Conservation (phyloP, 1,140 invertebrate species). For the Dinothrombium tinctorium region DNA sequence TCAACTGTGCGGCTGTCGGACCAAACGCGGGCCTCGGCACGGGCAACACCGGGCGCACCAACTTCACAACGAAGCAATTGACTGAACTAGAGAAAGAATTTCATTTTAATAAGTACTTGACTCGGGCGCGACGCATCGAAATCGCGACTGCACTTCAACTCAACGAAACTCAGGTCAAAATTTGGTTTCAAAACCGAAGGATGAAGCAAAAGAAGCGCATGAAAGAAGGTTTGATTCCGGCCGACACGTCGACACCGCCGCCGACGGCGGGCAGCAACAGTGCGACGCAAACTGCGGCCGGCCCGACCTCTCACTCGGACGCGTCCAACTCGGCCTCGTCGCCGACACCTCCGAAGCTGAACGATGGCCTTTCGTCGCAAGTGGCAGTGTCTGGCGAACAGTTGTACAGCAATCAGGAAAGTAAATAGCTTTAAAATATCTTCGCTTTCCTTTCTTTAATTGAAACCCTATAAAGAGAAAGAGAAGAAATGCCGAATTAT, state of each 20-base stretch:
- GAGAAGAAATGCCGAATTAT: background rate
- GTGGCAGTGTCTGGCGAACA: too few species aligned
- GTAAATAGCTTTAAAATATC: too few species aligned
- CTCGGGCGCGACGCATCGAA: slow-evolving; percentile 79
- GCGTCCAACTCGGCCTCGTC: slow-evolving; percentile 9
- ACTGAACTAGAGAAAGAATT: slow-evolving; percentile 98
- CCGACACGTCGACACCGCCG: slow-evolving; percentile 7
- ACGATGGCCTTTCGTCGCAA: too few species aligned
- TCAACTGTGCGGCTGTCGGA: too few species aligned
- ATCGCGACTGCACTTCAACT: slow-evolving; percentile 84
- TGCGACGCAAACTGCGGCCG: background rate
- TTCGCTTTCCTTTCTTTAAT: too few species aligned
- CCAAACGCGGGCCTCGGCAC: too few species aligned
- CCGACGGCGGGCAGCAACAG: background rate
- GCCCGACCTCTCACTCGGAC: slow-evolving; percentile 7
- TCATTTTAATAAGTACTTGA: slow-evolving; percentile 97
- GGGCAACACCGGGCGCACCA: slow-evolving; percentile 51
- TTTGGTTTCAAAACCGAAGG: slow-evolving; percentile 24
- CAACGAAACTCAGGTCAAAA: slow-evolving; percentile 68
- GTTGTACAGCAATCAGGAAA: too few species aligned
- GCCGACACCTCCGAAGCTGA: slow-evolving; percentile 6
- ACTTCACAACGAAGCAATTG: slow-evolving; percentile 96
- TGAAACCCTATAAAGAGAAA: background rate
- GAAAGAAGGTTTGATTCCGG: slow-evolving; percentile 30
- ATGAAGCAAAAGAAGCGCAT: slow-evolving; percentile 20